Evolutionary conservation across 2,888 invertebrate genomes (phyloP), one percentile per base, ranked within the genome.

Genomic region (Chymomyza caudatula): DNA sequence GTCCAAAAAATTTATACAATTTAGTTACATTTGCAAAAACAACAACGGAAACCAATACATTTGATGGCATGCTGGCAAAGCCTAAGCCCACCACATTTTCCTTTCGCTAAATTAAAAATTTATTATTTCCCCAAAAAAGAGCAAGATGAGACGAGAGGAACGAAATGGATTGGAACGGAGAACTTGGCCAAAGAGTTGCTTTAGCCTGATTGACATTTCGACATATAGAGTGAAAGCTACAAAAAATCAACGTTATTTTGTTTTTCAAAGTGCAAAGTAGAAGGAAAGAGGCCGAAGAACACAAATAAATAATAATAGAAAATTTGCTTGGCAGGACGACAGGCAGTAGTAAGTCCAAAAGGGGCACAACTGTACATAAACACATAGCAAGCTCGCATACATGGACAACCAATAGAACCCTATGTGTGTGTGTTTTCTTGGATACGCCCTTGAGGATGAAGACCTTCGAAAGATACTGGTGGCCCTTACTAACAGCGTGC

Each of bases 61-160:
- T n/a, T n/a, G n/a, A n/a, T n/a, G n/a, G n/a, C n/a, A n/a, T n/a
- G n/a, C n/a, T n/a, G n/a, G n/a, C n/a, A n/a, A n/a, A n/a, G n/a
- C n/a, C n/a, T n/a, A n/a, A n/a, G n/a, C n/a, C n/a, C n/a, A 23
- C 22, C 29, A 47, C 53, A 51, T 37, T 37, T 67, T 78, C 65
- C 74, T 72, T 79, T 80, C 75, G 71, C 76, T 81, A 84, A 81
- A 81, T 81, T 81, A 81, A 84, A 77, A 69, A 78, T 78, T 77
- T 76, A 76, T 77, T 71, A 74, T 65, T 51, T 56, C 67, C 51
- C 65, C 67, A 59, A 63, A 62, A 69, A 63, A 60, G 59, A 63
- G 62, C 72, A 65, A 68, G 44, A 11, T 37, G 29, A 11, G 11
- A 37, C 29, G 29, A n/a, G n/a, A n/a, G n/a, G 23, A 22, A 51